Percentiles rank a stretch among this genome's conserved stretches.
Conservation (phyloP, 2,888 invertebrate genomes). For the Reticulitermes lucifugus region DNA sequence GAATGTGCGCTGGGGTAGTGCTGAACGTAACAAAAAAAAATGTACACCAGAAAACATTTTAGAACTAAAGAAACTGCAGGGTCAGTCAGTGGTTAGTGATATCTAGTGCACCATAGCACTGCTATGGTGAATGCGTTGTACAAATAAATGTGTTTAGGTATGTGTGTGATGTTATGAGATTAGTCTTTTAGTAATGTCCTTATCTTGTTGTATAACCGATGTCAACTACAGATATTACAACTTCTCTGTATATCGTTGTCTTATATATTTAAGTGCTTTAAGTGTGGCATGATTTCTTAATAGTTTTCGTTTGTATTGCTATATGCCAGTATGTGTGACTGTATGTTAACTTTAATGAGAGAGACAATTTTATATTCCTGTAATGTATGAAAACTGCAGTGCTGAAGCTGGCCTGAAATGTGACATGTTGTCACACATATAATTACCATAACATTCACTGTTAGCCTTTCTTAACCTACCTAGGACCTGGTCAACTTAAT, state of each 20-base stretch:
- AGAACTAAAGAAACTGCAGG: conserved; percentile 32
- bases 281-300: conserved; percentile 16
- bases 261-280: conserved; percentile 34
- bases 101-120: conserved; percentile 17
- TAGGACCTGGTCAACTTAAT: no score
- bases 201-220: conserved; percentile 9
- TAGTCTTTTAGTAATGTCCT: conserved; percentile 6
- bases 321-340: not conserved
- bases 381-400: not conserved
- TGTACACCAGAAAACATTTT: conserved; percentile 1
- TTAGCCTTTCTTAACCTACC: no score
- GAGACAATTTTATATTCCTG: not conserved
- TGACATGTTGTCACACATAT: not conserved
- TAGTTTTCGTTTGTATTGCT: not conserved
- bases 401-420: not conserved
- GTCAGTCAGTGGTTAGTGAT: conserved; percentile 26
- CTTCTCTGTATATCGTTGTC: conserved; percentile 34
- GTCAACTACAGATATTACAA: conserved; percentile 15
- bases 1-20: conserved; percentile 28
- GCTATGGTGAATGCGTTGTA: conserved; percentile 28
- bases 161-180: conserved; percentile 18
- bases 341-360: not conserved
- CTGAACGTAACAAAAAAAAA: not conserved
- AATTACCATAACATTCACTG: no score
- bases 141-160: conserved; percentile 27